phyloP scores from a whole-genome alignment of 1,140 invertebrate genomes.

The Penaeus japonicus region DNA sequence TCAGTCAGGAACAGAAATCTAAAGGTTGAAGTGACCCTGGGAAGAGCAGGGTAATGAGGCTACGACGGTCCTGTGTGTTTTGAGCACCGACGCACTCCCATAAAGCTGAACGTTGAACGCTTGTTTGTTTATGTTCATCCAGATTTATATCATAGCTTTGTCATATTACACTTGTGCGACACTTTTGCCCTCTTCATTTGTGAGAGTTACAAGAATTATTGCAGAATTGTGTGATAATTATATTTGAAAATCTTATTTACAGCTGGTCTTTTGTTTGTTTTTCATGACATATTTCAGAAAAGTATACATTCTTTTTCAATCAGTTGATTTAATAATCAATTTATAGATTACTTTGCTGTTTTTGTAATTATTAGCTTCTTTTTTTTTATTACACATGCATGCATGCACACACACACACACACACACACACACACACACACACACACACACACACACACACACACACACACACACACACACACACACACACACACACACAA shows the following conservation, averaged over 20 bases:
- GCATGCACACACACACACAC: too few species aligned
- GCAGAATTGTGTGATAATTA: background rate
- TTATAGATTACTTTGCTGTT: too few species aligned
- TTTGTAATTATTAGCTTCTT: too few species aligned
- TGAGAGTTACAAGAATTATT: background rate
- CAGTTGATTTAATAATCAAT: too few species aligned
- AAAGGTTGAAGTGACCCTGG: background rate
- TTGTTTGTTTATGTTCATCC: background rate
- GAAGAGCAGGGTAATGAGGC: background rate
- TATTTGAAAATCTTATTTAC: background rate
- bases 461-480: too few species aligned
- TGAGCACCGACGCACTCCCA: background rate
- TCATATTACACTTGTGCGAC: background rate
- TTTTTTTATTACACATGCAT: too few species aligned
- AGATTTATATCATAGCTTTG: background rate
- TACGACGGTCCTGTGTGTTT: background rate
- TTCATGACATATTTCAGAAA: too few species aligned
- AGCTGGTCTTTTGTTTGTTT: too few species aligned
- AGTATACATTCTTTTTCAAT: too few species aligned
- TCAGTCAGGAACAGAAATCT: slow-evolving; percentile 33
- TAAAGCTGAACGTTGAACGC: background rate
- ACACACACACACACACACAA: too few species aligned
- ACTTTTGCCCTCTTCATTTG: background rate
- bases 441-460: too few species aligned
- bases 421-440: too few species aligned